phyloP scores from a whole-genome alignment of 2,113 vertebrate genomes.

The Turnix velox region DNA sequence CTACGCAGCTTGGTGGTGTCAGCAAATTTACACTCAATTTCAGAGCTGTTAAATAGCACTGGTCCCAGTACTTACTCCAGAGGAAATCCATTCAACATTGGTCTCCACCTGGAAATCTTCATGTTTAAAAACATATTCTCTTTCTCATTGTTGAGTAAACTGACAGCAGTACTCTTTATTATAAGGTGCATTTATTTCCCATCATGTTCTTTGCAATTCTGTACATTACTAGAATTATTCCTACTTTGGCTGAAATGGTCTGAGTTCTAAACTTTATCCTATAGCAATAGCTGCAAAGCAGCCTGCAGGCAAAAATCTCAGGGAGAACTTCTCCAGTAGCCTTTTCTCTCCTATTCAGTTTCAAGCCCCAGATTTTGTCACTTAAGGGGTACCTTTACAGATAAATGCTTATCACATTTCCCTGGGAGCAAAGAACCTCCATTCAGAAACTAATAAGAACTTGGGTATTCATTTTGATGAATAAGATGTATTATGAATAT shows the following conservation, averaged over 20 bases:
- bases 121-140: neutral
- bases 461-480: neutral
- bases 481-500: too few species aligned
- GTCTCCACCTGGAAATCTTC: neutral
- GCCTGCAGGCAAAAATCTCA: neutral
- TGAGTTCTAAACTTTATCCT: neutral
- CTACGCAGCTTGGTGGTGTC: neutral
- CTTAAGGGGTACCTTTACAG: neutral
- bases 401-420: neutral
- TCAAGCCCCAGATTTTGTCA: neutral
- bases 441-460: neutral
- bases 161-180: neutral
- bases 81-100: neutral
- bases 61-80: neutral
- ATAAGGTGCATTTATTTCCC: neutral
- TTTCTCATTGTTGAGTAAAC: neutral
- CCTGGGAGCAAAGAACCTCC: neutral
- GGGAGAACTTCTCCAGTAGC: neutral
- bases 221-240: neutral
- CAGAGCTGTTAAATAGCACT: neutral
- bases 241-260: accelerated
- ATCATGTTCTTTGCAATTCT: neutral
- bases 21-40: neutral
- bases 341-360: neutral
- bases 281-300: neutral